Conservation (phyloP, 2,888 invertebrate species). For the Thumatha senex region DNA sequence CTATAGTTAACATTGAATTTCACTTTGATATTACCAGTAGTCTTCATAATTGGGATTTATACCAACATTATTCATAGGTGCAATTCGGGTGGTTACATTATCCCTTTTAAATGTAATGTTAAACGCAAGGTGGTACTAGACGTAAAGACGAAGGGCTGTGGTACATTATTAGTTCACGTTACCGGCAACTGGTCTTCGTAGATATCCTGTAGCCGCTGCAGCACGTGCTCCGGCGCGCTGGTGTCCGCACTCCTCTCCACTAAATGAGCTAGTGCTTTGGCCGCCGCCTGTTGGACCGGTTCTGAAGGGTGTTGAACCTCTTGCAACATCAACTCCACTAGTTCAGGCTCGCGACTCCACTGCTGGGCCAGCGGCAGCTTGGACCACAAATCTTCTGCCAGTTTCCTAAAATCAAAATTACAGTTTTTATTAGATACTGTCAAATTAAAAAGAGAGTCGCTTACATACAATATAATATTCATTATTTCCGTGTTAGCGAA, state of each 20-base stretch:
- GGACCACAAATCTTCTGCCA: slow-evolving; percentile 64
- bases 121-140: too few relatives aligned
- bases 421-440: not conserved
- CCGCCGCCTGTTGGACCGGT: slow-evolving; percentile 92
- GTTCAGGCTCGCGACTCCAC: slow-evolving; percentile 56
- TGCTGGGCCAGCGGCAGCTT: slow-evolving; percentile 55
- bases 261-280: slow-evolving; percentile 89
- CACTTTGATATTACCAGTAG: too few relatives aligned
- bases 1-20: too few relatives aligned
- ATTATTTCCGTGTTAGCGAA: too few relatives aligned
- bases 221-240: slow-evolving; percentile 62
- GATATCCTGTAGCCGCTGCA: slow-evolving; percentile 86
- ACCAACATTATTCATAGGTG: too few relatives aligned
- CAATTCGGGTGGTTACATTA: too few relatives aligned
- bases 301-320: slow-evolving; percentile 92
- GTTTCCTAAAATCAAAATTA: slow-evolving; percentile 53
- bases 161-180: too few relatives aligned
- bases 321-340: slow-evolving; percentile 83
- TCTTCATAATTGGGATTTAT: too few relatives aligned
- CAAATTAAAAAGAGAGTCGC: not conserved
- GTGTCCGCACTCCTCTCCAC: slow-evolving; percentile 69
- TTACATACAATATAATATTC: too few relatives aligned
- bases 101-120: too few relatives aligned
- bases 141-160: too few relatives aligned
- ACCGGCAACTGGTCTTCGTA: slow-evolving; percentile 91